Base-by-base conservation (phyloP, 2,797 vertebrate species). In the Takifugu rubripes region DNA sequence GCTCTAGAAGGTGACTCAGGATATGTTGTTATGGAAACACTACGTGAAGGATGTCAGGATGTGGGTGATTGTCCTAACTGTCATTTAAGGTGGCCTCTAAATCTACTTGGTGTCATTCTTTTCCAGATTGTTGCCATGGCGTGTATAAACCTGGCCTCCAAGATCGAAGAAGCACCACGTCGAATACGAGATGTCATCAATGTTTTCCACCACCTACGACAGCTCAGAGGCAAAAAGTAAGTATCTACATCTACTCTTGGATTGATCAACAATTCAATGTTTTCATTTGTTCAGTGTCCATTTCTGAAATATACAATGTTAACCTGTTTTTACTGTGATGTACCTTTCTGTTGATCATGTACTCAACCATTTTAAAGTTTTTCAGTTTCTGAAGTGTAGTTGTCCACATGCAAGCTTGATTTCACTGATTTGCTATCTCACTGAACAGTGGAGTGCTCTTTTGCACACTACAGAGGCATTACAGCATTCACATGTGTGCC, bases 111-210 rank as follows among this genome's bases (percentile, higher is more conserved):
- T 40, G 31, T 14, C 2, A 14, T 40, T 14, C 12, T 40, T 14
- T 87, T 53, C 57, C 91, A 99, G 97, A 98, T 99, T 90, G 96
- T 99, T 81, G 95, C 97, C 1, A 99, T 99, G 97, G 95, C 97
- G 64, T 98, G 97, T 83, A 93, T 99, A 84, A 96, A 99, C 90
- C 85, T 99, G 79, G 97, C 97, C 3, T 99, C 97, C 59, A 99
- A 99, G 90, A 99, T 99, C 0, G 97, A 99, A 89, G 97, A 99
- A 93, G 96, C 97, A 0, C 97, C 97, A 1, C 89, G 97, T 17
- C 92, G 97, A 60, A 95, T 99, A 92, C 90, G 97, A 87, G 97
- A 99, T 12, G 97, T 99, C 87, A 98, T 99, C 86, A 99, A 99
- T 21, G 95, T 98, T 66, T 99, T 99, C 72, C 96, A 99, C 50